Evolutionary conservation across 2,797 vertebrate species (phyloP).

Genomic region (Sylvilagus floridanus): DNA sequence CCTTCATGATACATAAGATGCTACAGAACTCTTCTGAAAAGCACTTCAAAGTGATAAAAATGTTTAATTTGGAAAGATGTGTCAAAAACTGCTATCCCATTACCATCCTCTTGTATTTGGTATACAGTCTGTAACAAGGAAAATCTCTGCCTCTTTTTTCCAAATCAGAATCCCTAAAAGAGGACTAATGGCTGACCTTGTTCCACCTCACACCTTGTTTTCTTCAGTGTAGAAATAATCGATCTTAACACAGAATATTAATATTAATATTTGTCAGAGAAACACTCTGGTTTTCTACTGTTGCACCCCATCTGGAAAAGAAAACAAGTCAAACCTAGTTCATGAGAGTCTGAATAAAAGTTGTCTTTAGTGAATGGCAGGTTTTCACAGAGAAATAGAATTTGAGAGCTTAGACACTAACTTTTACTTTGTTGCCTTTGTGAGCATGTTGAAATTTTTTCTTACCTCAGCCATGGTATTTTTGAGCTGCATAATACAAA

Average conservation of each 20-base stretch:
- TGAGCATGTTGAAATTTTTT: constrained; percentile 55
- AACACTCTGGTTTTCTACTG: constrained; percentile 40
- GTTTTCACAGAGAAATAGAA: constrained; percentile 8
- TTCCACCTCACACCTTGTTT: constrained; percentile 1
- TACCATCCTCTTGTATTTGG: not conserved
- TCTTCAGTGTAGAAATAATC: constrained; percentile 14
- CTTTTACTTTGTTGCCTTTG: constrained; percentile 59
- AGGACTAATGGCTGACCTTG: constrained; percentile 41
- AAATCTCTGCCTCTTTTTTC: not conserved
- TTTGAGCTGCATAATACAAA: constrained; percentile 80
- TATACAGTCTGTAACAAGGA: not conserved
- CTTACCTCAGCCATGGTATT: constrained; percentile 77
- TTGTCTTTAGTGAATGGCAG: not conserved
- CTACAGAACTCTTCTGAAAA: constrained; percentile 4
- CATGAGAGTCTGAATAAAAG: constrained; percentile 18
- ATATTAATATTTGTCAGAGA: not conserved
- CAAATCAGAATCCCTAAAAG: constrained; percentile 25
- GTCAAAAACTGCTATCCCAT: constrained; percentile 9
- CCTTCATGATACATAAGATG: not conserved
- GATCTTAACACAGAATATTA: constrained; percentile 1
- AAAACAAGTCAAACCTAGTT: not conserved
- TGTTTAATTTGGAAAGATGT: constrained; percentile 29
- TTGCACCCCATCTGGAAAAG: not conserved
- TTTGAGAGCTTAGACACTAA: constrained; percentile 17
- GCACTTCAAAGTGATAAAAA: not conserved